Evolutionary conservation across 37 sponge, comb jelly and placozoan genomes (phyloP).

Genomic region (Oopsacas minuta): DNA sequence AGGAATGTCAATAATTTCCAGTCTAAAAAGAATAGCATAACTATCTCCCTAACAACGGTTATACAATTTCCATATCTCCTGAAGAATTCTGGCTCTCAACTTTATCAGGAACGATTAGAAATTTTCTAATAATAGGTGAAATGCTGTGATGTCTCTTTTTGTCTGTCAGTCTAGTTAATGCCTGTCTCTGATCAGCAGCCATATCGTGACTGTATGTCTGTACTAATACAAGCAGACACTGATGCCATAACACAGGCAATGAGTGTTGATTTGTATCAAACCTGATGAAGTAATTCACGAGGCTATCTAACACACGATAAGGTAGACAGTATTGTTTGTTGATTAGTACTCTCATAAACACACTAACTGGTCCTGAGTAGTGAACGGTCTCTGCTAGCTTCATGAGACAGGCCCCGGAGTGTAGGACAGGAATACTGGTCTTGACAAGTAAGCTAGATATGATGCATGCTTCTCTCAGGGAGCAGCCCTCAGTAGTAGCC

Average conservation of each 20-base stretch:
- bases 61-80: not conserved
- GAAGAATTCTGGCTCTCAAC: not conserved
- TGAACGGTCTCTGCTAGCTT: conserved; percentile 88
- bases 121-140: not conserved
- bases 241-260: conserved; percentile 95
- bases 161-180: conserved; percentile 54
- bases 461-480: conserved; percentile 91
- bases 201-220: conserved; percentile 91
- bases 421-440: conserved; percentile 78
- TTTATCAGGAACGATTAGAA: not conserved
- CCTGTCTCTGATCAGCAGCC: conserved; percentile 82
- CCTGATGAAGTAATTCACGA: conserved; percentile 65
- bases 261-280: not conserved
- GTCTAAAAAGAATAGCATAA: not conserved
- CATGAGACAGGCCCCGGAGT: conserved; percentile 82
- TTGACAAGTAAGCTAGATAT: conserved; percentile 75
- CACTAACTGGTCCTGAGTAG: conserved; percentile 82
- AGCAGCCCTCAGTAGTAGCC: conserved; percentile 72
- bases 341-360: conserved; percentile 80
- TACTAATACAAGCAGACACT: conserved; percentile 72
- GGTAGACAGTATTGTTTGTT: conserved; percentile 95
- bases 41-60: not conserved
- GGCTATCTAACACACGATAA: conserved; percentile 76
- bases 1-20: not conserved
- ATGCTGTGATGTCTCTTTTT: conserved; percentile 37